A percentile compares a stretch with the other conserved stretches of the same genome.
Conservation (phyloP, 2,113 vertebrate species). For the Okapia johnstoni region DNA sequence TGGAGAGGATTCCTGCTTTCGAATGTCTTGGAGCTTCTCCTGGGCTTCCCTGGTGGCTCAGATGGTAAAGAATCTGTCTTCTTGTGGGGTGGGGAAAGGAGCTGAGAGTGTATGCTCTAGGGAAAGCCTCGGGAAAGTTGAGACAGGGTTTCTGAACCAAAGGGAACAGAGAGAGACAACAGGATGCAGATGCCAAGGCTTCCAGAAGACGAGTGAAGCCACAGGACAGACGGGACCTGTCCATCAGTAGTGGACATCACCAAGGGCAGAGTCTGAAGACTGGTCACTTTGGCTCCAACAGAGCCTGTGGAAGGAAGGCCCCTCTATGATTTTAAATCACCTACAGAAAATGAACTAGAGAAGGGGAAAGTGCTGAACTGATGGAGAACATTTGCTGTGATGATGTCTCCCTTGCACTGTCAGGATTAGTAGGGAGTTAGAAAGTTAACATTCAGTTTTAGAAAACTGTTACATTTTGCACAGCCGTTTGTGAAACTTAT, state of each 20-base stretch:
- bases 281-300: rapidly evolving
- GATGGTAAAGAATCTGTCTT: background rate
- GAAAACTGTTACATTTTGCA: background rate
- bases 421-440: too few relatives aligned
- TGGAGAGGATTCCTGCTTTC: background rate
- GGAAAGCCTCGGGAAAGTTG: background rate
- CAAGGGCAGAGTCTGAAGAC: background rate
- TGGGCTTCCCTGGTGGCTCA: background rate
- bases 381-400: background rate
- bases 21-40: background rate
- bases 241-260: background rate
- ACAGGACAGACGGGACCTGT: rapidly evolving
- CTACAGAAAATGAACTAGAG: too few relatives aligned
- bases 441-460: background rate
- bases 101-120: too few relatives aligned
- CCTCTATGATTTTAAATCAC: background rate
- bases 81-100: background rate
- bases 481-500: background rate
- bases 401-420: background rate
- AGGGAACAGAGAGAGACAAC: background rate
- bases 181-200: background rate
- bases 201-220: too few relatives aligned
- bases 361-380: too few relatives aligned
- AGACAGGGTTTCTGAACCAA: background rate
- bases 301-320: background rate